Conservation (phyloP, 2,888 invertebrate genomes). For the Linhomoeus sp. region DNA sequence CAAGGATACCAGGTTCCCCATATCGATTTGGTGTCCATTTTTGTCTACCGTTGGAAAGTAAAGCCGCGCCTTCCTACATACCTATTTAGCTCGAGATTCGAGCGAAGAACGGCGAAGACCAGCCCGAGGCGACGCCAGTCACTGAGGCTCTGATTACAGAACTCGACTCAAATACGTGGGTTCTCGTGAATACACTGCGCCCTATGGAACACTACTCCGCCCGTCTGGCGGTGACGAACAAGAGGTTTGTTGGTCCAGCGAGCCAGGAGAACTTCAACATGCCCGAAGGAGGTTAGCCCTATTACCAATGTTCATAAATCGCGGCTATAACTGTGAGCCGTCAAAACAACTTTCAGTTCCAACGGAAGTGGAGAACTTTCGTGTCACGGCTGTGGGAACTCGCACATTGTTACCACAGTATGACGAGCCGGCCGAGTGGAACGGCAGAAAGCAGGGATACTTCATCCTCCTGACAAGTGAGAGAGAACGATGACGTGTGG, state of each 20-base stretch:
- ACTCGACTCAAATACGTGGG: too few species aligned
- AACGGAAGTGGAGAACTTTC: constrained; percentile 60
- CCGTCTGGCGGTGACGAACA: constrained; percentile 70
- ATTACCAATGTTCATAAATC: too few species aligned
- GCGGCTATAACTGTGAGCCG: too few species aligned
- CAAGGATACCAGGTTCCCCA: too few species aligned
- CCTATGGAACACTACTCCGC: constrained; percentile 64
- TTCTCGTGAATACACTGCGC: constrained; percentile 26
- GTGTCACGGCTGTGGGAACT: constrained; percentile 65
- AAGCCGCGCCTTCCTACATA: too few species aligned
- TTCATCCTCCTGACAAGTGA: constrained; percentile 59
- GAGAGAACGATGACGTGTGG: too few species aligned
- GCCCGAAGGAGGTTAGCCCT: constrained; percentile 50
- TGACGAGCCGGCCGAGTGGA: constrained; percentile 72
- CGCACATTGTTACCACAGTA: constrained; percentile 71
- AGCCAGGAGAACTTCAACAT: constrained; percentile 67
- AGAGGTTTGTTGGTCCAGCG: constrained; percentile 64
- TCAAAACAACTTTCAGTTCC: constrained; percentile 39
- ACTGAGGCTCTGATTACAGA: too few species aligned
- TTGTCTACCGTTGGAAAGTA: too few species aligned
- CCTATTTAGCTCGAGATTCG: too few species aligned
- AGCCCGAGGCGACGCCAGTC: too few species aligned
- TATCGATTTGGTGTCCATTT: too few species aligned
- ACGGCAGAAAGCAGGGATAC: constrained; percentile 77
- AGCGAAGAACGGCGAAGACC: too few species aligned